Evolutionary conservation across 2,797 vertebrate genomes (phyloP), one percentile per base, ranked within the genome.

Genomic region (Hyperoplus lanceolatus): DNA sequence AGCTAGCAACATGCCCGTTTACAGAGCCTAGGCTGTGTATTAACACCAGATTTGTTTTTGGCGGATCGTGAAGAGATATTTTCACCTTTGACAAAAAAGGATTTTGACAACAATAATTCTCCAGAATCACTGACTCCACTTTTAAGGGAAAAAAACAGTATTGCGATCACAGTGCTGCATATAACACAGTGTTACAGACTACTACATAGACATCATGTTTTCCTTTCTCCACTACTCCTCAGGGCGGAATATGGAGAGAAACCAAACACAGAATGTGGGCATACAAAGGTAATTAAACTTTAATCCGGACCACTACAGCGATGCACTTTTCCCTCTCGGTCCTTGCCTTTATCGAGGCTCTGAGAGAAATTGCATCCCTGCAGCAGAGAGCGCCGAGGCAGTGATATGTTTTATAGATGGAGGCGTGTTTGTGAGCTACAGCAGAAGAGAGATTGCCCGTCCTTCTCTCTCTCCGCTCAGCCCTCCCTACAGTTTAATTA

Each of bases 401-500:
- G 15, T 53, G 50, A 71, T 43, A 16, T 68, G 53, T 71, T 82
- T 82, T 81, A 71, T 70, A 14, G 48, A 86, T 57, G 11, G 55
- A 80, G 57, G 55, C 6, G 7, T 53, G 59, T 70, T 81, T 67
- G 77, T 48, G 15, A 81, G 54, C 70, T 8, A 54, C 71, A 63
- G 65, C 59, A 11, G 61, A 36, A 73, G 53, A 62, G 50, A 58
- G 54, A 41, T n/a, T 7, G 11, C 29, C 10, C 3, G 0, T 73
- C 57, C 67, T 39, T 49, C 43, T 62, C 62, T 66, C 48, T 55
- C 66, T 58, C 65, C 5, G 4, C 59, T 18, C 48, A 14, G 18
- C 60, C 66, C 58, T 77, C 70, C 75, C 76, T 75, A 73, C 57
- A 53, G 48, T 82, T 69, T 93, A 90, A 92, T 91, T 92, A 87